phyloP scores from a whole-genome alignment of 2,113 vertebrate genomes.

The Ancistrus triradiatus region DNA sequence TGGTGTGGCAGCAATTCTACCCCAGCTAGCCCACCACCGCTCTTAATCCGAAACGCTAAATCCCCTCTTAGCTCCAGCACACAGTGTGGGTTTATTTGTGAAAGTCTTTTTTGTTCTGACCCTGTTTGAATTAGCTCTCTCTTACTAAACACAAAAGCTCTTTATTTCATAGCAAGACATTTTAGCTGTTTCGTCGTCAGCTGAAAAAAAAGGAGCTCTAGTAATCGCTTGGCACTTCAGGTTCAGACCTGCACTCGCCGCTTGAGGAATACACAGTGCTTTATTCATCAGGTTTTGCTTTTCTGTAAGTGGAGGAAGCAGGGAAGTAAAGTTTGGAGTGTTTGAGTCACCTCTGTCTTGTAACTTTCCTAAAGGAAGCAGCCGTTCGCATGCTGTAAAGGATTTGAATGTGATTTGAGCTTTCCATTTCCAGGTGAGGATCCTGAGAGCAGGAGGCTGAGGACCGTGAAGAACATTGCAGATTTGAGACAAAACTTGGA shows the following conservation, averaged over 20 bases:
- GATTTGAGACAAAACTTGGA: slow-evolving; percentile 87
- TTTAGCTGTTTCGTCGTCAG: slow-evolving; percentile 9
- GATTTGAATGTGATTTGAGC: no score
- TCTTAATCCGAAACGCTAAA: slow-evolving; percentile 39
- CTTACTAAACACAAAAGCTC: slow-evolving; percentile 21
- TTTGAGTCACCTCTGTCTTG: background rate
- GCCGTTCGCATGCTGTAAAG: background rate
- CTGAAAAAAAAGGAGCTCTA: background rate
- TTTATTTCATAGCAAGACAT: slow-evolving; percentile 1
- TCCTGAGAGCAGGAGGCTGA: slow-evolving; percentile 73
- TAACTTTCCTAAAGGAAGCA: no score
- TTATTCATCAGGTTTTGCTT: background rate
- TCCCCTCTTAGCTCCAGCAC: slow-evolving; percentile 25
- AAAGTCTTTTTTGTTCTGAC: slow-evolving; percentile 9
- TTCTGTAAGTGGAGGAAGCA: no score
- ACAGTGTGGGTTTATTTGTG: slow-evolving; percentile 34
- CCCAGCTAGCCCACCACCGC: no score
- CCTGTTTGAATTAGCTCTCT: slow-evolving; percentile 11
- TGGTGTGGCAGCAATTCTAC: no score
- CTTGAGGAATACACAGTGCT: background rate
- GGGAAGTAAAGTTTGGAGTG: background rate
- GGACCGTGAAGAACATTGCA: slow-evolving; percentile 83
- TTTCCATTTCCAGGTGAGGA: slow-evolving; percentile 72
- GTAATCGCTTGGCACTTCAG: background rate
- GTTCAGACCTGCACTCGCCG: background rate